These are phyloP conservation scores for Cephalopachus bancanus DNA, from an alignment of 2,797 vertebrate species.

Conservation along the genomic window DNA sequence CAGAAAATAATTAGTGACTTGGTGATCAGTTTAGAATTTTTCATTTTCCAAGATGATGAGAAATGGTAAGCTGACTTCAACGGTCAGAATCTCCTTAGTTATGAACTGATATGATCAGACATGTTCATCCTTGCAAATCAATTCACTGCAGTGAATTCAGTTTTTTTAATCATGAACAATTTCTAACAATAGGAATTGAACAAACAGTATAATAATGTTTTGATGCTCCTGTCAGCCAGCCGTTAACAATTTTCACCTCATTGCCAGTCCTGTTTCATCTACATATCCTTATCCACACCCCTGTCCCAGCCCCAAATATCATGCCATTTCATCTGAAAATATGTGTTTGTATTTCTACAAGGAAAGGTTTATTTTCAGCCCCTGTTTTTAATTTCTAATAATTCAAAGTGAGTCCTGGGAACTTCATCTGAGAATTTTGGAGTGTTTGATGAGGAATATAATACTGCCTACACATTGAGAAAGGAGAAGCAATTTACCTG, in stretches of 20 bases:
- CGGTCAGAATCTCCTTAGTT: constrained; percentile 28
- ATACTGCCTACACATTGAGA: constrained; percentile 63
- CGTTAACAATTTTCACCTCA: background rate
- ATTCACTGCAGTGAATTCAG: background rate
- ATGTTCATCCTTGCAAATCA: constrained; percentile 58
- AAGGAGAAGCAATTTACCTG: constrained; percentile 37
- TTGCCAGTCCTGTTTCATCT: background rate
- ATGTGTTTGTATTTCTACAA: constrained; percentile 48
- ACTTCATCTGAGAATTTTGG: constrained; percentile 67
- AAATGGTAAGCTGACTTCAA: constrained; percentile 40
- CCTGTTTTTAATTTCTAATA: constrained; percentile 55
- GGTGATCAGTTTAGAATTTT: background rate
- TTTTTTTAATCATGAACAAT: background rate
- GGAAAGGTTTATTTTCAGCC: constrained; percentile 6
- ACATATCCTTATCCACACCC: background rate
- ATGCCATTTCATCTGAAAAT: constrained; percentile 49
- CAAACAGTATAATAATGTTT: background rate
- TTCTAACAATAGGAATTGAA: background rate
- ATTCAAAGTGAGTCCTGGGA: constrained; percentile 42
- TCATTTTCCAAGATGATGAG: constrained; percentile 29
- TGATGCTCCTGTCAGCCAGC: background rate
- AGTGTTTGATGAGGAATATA: constrained; percentile 54
- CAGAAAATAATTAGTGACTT: background rate
- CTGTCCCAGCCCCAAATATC: background rate
- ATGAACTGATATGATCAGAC: constrained; percentile 41